These are phyloP conservation scores for Ceramica pisi DNA, from an alignment of 2,888 invertebrate genomes.

Conservation along the genomic window DNA sequence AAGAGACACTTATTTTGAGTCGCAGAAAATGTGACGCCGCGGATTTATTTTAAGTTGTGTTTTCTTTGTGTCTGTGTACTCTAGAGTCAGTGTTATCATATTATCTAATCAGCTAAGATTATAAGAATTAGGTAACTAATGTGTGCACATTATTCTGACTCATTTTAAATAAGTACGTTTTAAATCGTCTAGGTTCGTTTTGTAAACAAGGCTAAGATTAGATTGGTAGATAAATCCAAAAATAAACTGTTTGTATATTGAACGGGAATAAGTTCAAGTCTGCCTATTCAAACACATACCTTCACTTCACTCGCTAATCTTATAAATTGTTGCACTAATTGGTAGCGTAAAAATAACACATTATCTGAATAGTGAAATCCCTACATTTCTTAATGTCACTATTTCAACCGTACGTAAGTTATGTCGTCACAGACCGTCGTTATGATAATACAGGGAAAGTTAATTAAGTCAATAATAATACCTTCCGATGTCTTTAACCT, in stretches of 20 bases:
- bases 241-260: conserved; percentile 1
- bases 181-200: not conserved
- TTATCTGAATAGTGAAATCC: not conserved
- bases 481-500: conserved; percentile 36
- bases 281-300: not conserved
- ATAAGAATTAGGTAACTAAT: conserved; percentile 39
- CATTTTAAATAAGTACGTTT: conserved; percentile 22
- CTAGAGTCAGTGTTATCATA: conserved; percentile 23
- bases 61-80: conserved; percentile 35
- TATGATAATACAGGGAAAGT: conserved; percentile 44
- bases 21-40: conserved; percentile 33
- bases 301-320: not conserved
- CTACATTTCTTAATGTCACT: conserved; percentile 1
- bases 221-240: conserved; percentile 16
- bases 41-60: conserved; percentile 23
- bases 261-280: not conserved
- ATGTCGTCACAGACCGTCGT: conserved; percentile 9
- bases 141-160: conserved; percentile 33
- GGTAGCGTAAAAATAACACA: conserved; percentile 9
- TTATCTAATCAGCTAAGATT: conserved; percentile 37
- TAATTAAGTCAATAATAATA: conserved; percentile 39
- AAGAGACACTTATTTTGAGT: conserved; percentile 22
- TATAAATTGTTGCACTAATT: not conserved
- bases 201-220: conserved; percentile 22
- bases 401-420: conserved; percentile 16